A percentile compares a stretch with the other conserved stretches of the same genome.
phyloP scores from a whole-genome alignment of 2,888 invertebrate genomes.

The Deroplatys truncata region DNA sequence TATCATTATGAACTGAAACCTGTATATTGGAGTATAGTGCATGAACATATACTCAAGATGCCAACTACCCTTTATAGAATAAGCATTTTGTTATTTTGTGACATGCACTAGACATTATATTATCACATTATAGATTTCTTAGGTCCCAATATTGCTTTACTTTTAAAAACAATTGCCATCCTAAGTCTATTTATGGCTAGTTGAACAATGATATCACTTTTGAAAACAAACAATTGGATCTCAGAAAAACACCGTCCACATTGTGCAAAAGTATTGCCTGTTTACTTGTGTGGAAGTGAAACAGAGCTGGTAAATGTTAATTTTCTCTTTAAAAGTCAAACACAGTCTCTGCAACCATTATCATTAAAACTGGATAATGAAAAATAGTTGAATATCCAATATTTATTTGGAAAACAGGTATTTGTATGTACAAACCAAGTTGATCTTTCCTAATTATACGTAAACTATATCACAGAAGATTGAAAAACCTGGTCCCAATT shows the following conservation, averaged over 20 bases:
- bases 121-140: not conserved
- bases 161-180: not conserved
- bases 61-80: no score
- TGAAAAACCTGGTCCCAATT: not conserved
- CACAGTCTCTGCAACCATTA: not conserved
- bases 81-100: not conserved
- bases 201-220: no score
- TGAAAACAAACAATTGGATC: no score
- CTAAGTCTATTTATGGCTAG: not conserved
- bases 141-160: not conserved
- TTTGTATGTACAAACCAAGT: not conserved
- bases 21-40: no score
- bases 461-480: not conserved
- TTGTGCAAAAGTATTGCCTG: no score
- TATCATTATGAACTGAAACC: no score
- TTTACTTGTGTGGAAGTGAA: no score
- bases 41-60: no score
- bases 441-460: not conserved
- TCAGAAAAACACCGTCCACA: no score
- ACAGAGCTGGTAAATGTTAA: no score
- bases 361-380: not conserved
- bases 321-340: no score
- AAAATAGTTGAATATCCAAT: not conserved
- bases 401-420: not conserved
- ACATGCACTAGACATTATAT: not conserved